phyloP scores from a whole-genome alignment of 2,888 invertebrate species.

The Drosophila mimetica region DNA sequence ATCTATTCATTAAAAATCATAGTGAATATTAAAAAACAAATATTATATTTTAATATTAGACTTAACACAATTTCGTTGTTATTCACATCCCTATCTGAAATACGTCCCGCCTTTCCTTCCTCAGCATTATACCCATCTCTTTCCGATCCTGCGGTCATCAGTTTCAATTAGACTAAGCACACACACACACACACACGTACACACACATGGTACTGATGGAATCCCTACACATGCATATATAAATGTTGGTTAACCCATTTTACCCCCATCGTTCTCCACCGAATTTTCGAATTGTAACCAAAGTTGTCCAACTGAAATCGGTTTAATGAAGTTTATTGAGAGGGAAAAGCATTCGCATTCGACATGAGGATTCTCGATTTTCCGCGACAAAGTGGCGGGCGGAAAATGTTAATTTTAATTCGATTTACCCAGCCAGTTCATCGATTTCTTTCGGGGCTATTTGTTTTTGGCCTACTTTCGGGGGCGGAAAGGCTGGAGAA shows the following conservation, averaged over 20 bases:
- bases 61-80: neutral
- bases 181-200: conserved; percentile 25
- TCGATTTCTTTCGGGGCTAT: conserved; percentile 13
- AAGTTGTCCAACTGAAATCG: conserved; percentile 30
- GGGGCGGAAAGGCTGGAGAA: neutral
- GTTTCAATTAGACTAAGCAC: conserved; percentile 62
- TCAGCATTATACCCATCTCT: neutral
- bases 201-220: conserved; percentile 4
- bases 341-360: conserved; percentile 3
- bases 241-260: conserved; percentile 27
- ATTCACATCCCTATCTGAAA: neutral
- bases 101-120: neutral
- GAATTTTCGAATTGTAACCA: conserved; percentile 36
- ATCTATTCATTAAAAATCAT: too few species aligned
- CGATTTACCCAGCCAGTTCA: conserved; percentile 23
- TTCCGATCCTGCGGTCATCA: conserved; percentile 53
- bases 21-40: too few species aligned
- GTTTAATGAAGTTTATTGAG: conserved; percentile 44
- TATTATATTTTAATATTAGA: too few species aligned
- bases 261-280: neutral
- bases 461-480: conserved; percentile 11
- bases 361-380: conserved; percentile 5
- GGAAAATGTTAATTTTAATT: conserved; percentile 40
- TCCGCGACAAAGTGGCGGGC: neutral
- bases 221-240: conserved; percentile 20